Evolutionary conservation across 1,140 invertebrate species (phyloP).

Genomic region (Cotesia vestalis): DNA sequence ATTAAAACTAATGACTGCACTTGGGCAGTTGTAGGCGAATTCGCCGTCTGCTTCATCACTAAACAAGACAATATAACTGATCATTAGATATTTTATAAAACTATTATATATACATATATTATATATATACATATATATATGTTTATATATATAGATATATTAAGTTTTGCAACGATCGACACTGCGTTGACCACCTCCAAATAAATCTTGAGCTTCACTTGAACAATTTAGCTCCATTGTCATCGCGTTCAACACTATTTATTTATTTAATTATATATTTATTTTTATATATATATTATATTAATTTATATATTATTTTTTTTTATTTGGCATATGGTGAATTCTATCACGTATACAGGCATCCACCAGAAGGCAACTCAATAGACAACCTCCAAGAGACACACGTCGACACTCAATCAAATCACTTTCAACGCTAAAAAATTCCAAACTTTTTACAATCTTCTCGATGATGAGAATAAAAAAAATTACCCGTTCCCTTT

Average conservation of each 20-base stretch:
- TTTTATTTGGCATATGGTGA: neutral
- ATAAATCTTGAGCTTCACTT: conserved; percentile 46
- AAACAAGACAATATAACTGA: conserved; percentile 25
- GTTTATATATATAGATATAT: conserved; percentile 9
- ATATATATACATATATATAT: too few relatives aligned
- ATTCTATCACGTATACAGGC: conserved; percentile 15
- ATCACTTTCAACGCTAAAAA: conserved; percentile 1
- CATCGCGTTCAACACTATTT: conserved; percentile 7
- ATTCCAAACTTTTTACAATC: neutral
- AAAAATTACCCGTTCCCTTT: conserved; percentile 2
- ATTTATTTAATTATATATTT: neutral
- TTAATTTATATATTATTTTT: neutral
- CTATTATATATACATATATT: too few relatives aligned
- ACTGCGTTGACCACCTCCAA: conserved; percentile 34
- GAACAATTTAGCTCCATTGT: conserved; percentile 35
- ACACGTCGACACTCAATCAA: conserved; percentile 1
- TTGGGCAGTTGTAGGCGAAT: conserved; percentile 48
- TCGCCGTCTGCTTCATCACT: conserved; percentile 54
- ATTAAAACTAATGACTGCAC: conserved; percentile 47
- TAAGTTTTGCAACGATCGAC: conserved; percentile 45
- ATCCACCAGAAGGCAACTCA: conserved; percentile 8
- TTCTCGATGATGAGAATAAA: conserved; percentile 3
- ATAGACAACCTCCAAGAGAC: conserved; percentile 3
- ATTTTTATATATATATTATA: conserved; percentile 3
- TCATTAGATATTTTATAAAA: conserved; percentile 26